These are phyloP conservation scores for Scortum barcoo DNA, from an alignment of 2,113 vertebrate genomes.

Conservation along the genomic window DNA sequence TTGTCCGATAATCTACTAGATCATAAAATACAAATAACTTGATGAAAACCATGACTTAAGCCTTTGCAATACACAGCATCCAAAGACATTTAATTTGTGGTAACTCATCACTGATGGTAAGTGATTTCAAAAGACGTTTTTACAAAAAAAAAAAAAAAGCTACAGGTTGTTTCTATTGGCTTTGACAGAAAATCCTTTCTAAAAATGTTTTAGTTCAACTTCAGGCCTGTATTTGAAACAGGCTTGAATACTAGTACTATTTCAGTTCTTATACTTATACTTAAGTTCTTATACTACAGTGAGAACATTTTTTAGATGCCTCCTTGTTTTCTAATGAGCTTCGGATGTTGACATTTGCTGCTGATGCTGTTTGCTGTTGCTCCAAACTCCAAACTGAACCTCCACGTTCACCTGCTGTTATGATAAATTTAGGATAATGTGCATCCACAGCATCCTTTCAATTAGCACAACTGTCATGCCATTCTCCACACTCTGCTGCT, in stretches of 20 bases:
- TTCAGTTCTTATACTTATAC: no score
- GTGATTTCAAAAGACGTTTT: neutral
- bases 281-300: no score
- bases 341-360: neutral
- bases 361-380: neutral
- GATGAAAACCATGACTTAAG: constrained; percentile 3
- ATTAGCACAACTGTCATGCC: neutral
- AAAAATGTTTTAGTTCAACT: no score
- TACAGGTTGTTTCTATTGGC: neutral
- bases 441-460: neutral
- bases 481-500: neutral
- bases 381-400: neutral
- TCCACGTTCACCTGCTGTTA: neutral
- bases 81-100: neutral
- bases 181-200: neutral
- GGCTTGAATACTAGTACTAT: neutral
- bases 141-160: no score
- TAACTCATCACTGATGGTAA: neutral
- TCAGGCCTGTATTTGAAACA: neutral
- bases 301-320: no score
- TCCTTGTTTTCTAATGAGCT: neutral
- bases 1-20: neutral
- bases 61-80: neutral
- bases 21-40: constrained; percentile 10
- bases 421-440: neutral